phyloP scores from a whole-genome alignment of 1,140 invertebrate species.

The Ericerus pela region DNA sequence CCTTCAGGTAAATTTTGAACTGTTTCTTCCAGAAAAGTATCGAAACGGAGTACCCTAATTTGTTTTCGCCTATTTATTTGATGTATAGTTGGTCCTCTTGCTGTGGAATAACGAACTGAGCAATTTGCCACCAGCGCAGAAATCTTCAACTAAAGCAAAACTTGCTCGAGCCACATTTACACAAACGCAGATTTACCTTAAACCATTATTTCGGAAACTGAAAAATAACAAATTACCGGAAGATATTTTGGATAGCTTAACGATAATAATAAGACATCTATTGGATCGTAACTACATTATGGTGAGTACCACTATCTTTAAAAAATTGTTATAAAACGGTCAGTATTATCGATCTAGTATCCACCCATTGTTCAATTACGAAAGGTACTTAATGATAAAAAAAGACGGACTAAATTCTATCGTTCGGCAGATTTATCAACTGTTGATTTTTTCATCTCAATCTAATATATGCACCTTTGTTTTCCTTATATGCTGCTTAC shows the following conservation, averaged over 20 bases:
- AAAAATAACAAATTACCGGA: slow-evolving; percentile 79
- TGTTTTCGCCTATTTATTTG: slow-evolving; percentile 6
- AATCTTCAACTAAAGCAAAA: slow-evolving; percentile 73
- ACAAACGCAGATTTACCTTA: slow-evolving; percentile 85
- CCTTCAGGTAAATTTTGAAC: slow-evolving; percentile 43
- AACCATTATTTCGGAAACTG: slow-evolving; percentile 78
- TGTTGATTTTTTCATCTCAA: no score
- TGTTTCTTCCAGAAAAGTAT: background rate
- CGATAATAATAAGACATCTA: slow-evolving; percentile 76
- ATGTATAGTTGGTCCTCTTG: slow-evolving; percentile 67
- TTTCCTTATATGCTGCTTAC: no score
- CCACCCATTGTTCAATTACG: no score
- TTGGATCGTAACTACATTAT: slow-evolving; percentile 83
- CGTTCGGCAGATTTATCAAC: no score
- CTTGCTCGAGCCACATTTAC: slow-evolving; percentile 82
- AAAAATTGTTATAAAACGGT: slow-evolving; percentile 1
- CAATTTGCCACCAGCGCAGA: slow-evolving; percentile 60
- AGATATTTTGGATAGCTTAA: slow-evolving; percentile 88
- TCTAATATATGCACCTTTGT: no score
- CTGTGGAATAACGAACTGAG: slow-evolving; percentile 89
- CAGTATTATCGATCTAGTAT: no score
- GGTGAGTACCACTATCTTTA: slow-evolving; percentile 33
- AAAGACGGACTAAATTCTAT: no score
- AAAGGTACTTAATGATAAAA: no score
- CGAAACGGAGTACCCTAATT: background rate